phyloP scores from a whole-genome alignment of 23 tunicate species.

The Styela plicata region DNA sequence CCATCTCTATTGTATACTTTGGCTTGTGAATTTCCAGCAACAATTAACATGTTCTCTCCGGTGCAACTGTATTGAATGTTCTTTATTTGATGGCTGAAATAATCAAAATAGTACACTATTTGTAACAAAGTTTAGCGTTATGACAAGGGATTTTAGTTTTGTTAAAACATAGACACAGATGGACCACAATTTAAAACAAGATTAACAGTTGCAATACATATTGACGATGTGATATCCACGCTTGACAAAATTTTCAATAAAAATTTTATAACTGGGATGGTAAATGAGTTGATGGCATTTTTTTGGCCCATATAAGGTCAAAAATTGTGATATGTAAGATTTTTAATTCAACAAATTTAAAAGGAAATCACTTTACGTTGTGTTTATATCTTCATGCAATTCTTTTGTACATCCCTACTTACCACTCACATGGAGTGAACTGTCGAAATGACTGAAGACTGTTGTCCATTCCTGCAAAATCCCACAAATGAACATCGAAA shows the following conservation, averaged over 20 bases:
- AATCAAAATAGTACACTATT: too few species aligned
- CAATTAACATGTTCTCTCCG: conserved; percentile 84
- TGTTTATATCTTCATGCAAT: not conserved
- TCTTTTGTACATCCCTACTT: not conserved
- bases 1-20: conserved; percentile 95
- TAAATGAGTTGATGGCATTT: too few species aligned
- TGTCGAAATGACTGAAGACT: conserved; percentile 82
- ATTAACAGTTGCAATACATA: too few species aligned
- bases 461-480: conserved; percentile 98
- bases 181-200: too few species aligned
- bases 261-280: too few species aligned
- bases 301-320: too few species aligned
- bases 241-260: too few species aligned
- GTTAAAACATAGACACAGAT: too few species aligned
- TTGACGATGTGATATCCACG: too few species aligned
- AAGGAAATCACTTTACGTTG: not conserved
- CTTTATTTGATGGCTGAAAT: conserved; percentile 74
- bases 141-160: too few species aligned
- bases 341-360: not conserved
- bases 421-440: conserved; percentile 92
- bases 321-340: not conserved
- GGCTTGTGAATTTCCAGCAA: conserved; percentile 85
- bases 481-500: conserved; percentile 96
- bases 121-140: too few species aligned
- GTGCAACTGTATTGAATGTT: conserved; percentile 75